Evolutionary conservation across 2,113 vertebrate genomes (phyloP).

Genomic region (Vanacampus margaritifer): DNA sequence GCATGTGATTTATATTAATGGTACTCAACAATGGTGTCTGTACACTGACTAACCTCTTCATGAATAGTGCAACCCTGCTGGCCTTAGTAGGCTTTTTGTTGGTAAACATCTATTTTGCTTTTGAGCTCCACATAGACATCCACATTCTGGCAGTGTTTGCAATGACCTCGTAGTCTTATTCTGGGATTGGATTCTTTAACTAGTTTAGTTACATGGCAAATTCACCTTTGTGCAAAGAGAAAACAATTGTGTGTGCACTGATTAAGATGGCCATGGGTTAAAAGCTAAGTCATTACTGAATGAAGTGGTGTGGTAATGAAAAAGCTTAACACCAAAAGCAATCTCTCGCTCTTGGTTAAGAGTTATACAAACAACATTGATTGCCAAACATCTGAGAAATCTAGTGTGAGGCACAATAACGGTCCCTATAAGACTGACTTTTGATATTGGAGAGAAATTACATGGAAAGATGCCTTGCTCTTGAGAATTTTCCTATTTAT

Average conservation of each 20-base stretch:
- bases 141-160: neutral
- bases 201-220: conserved; percentile 34
- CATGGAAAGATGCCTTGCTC: neutral
- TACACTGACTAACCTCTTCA: neutral
- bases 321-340: conserved; percentile 46
- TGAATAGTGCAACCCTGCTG: neutral
- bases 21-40: neutral
- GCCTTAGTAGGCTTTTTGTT: neutral
- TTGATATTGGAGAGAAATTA: neutral
- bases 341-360: conserved; percentile 53
- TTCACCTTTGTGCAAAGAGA: conserved; percentile 22
- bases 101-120: neutral
- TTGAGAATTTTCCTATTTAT: neutral
- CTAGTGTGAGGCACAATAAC: conserved; percentile 27
- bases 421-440: neutral
- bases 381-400: conserved; percentile 45
- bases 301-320: conserved; percentile 60
- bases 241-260: conserved; percentile 27
- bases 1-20: neutral
- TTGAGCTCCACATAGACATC: neutral
- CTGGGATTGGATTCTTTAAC: conserved; percentile 8
- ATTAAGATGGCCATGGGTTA: conserved; percentile 39
- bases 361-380: conserved; percentile 56
- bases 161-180: neutral
- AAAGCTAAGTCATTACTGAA: conserved; percentile 48